Base-by-base conservation (phyloP, 2,797 vertebrate genomes). In the Australoheros facetus region DNA sequence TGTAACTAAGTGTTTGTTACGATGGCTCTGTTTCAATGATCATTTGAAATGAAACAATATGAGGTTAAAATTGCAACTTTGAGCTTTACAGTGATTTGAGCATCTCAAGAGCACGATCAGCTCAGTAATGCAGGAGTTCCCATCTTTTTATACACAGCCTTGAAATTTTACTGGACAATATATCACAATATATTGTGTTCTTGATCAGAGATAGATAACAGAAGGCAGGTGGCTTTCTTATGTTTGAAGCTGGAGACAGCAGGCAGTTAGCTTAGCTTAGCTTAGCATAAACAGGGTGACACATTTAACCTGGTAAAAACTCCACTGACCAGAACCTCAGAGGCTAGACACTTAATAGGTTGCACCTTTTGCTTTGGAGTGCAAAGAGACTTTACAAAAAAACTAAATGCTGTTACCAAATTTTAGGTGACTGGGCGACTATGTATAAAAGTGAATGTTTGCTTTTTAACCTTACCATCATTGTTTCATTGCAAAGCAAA, bases 401-500 rank as follows among this genome's bases (percentile, higher is more conserved):
- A 5, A 45, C 42, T 16, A 45, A 16, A 45, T 45, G 14, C 5
- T 16, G 14, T 45, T 16, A 45, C 9, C 42, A 66, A 16, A 66
- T 66, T 66, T 30, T 66, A 66, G 28, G 42, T 19, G 42, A 66
- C 9, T 48, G 9, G 0, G 42, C 11, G 62, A 28, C 39, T 28
- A 21, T 66, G 42, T 26, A 19, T 21, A 11, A 54, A 54, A 21
- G 53, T 48, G 23, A 54, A n/a, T 30, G 64, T 30, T 17, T 69
- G 28, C 3, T 42, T 3, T 19, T 66, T 4, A 59, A 54, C 14
- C 14, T 23, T 4, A 48, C 17, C 3, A 1, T 8, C 3, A 69
- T 12, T 71, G 21, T 71, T 66, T 83, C 5, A 70, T 45, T 71
- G 54, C 19, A 73, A 73, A 72, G n/a, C 3, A 34, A 56, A 71